phyloP scores from a whole-genome alignment of 2,113 vertebrate species.

The Passer domesticus region DNA sequence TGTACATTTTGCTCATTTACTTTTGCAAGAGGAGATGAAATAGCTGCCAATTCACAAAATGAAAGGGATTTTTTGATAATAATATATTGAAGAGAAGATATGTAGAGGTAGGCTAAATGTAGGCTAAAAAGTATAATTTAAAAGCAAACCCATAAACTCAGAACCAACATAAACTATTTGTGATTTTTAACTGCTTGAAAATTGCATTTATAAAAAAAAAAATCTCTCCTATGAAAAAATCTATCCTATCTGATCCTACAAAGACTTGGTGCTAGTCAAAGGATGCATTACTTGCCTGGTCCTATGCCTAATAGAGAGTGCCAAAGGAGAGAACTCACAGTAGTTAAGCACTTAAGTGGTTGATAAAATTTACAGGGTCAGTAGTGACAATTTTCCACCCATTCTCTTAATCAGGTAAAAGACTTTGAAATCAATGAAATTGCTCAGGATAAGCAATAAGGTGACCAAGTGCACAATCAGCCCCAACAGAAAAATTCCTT shows the following conservation, averaged over 20 bases:
- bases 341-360: not conserved
- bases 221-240: not conserved
- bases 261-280: not conserved
- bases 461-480: not conserved
- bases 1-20: constrained; percentile 44
- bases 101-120: not conserved
- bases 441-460: not conserved
- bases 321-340: not conserved
- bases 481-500: not conserved
- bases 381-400: not conserved
- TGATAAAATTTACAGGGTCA: not conserved
- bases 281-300: not conserved
- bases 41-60: constrained; percentile 24
- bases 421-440: not conserved
- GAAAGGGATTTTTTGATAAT: not conserved
- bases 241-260: not conserved
- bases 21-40: constrained; percentile 30
- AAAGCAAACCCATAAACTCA: not conserved
- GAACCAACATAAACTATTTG: not conserved
- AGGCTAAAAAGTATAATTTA: not conserved
- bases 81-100: not conserved
- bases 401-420: not conserved
- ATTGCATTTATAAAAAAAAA: not conserved
- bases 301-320: not conserved
- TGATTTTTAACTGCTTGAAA: not conserved